These are phyloP conservation scores for Taphrorychus bicolor DNA, from an alignment of 2,888 invertebrate genomes.

Conservation along the genomic window DNA sequence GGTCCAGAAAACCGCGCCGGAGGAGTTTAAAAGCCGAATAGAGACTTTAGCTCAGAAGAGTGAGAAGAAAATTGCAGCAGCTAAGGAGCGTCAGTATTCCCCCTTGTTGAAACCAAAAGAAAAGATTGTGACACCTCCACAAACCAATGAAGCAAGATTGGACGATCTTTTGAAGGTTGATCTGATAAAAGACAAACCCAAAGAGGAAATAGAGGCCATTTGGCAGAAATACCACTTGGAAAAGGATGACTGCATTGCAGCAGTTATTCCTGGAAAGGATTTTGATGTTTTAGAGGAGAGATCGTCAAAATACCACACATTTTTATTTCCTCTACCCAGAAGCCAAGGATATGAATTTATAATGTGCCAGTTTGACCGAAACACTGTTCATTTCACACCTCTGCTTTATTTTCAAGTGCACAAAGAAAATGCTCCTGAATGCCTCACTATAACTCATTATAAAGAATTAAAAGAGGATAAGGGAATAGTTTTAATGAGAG, in stretches of 20 bases:
- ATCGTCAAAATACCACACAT: constrained; percentile 70
- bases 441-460: constrained; percentile 81
- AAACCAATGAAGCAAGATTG: constrained; percentile 61
- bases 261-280: constrained; percentile 69
- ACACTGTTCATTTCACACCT: constrained; percentile 84
- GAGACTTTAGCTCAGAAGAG: constrained; percentile 63
- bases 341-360: constrained; percentile 88
- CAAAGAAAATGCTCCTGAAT: constrained; percentile 89
- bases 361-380: constrained; percentile 75
- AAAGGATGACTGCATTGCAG: constrained; percentile 68
- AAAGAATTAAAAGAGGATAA: constrained; percentile 75
- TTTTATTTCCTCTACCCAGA: constrained; percentile 81
- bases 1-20: constrained; percentile 76
- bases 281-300: constrained; percentile 67
- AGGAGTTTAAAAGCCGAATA: constrained; percentile 73
- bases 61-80: constrained; percentile 58
- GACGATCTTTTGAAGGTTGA: constrained; percentile 80
- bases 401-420: constrained; percentile 86
- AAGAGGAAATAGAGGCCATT: constrained; percentile 75
- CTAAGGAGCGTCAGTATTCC: constrained; percentile 64
- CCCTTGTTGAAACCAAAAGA: constrained; percentile 72
- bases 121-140: constrained; percentile 46
- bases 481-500: constrained; percentile 82
- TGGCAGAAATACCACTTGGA: constrained; percentile 83
- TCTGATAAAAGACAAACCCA: constrained; percentile 72